phyloP scores from a whole-genome alignment of 1,140 invertebrate genomes.

The Cyclina sinensis region DNA sequence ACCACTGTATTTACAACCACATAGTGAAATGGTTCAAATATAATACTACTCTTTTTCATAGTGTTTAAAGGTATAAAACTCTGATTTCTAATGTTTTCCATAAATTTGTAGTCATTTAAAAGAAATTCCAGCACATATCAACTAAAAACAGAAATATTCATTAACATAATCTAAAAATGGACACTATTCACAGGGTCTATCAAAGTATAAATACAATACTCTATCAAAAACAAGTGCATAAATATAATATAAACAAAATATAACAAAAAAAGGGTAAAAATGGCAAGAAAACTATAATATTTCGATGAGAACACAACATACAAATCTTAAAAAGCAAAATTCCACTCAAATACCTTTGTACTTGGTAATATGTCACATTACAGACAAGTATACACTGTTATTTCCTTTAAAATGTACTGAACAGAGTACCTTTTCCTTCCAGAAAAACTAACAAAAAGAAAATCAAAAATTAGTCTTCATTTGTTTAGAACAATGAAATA shows the following conservation, averaged over 20 bases:
- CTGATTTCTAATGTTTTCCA: not conserved
- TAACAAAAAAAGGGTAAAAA: slow-evolving; percentile 51
- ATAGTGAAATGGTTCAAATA: not conserved
- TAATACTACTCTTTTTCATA: not conserved
- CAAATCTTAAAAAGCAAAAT: not conserved
- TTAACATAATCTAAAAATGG: slow-evolving; percentile 29
- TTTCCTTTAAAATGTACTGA: no score
- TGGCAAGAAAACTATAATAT: slow-evolving; percentile 31
- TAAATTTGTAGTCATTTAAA: not conserved
- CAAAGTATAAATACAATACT: slow-evolving; percentile 45
- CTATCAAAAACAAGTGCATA: slow-evolving; percentile 25
- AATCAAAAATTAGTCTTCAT: no score
- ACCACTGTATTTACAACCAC: slow-evolving; percentile 1
- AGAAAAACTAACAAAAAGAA: no score
- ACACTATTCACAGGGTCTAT: slow-evolving; percentile 32
- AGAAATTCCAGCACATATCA: slow-evolving; percentile 12
- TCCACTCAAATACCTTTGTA: not conserved
- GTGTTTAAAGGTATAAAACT: not conserved
- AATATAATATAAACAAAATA: slow-evolving; percentile 39
- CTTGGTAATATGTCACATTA: no score
- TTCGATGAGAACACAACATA: not conserved
- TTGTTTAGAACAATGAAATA: no score
- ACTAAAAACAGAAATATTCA: slow-evolving; percentile 8
- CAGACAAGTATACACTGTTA: no score
- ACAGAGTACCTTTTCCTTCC: no score